Conservation (phyloP, 2,113 vertebrate genomes). For the Erythrocebus patas region DNA sequence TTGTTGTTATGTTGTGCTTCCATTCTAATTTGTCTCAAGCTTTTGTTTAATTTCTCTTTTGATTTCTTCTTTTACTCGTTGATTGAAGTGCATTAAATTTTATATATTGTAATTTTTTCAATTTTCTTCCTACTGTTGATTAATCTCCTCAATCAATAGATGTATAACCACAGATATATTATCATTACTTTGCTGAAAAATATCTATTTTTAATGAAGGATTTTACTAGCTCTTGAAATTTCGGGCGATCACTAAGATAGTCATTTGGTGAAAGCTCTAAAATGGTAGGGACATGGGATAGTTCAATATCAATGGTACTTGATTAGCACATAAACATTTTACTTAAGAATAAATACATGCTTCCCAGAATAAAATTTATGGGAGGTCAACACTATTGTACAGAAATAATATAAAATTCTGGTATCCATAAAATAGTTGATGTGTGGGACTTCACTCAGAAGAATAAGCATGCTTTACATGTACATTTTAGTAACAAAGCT, state of each 20-base stretch:
- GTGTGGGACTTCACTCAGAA: not conserved
- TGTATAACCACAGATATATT: not conserved
- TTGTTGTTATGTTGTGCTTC: not conserved
- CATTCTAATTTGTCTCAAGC: not conserved
- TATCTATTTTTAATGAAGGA: not conserved
- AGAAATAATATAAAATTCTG: not conserved
- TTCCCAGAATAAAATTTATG: not conserved
- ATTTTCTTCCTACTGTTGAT: not conserved
- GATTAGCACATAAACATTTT: not conserved
- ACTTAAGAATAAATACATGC: not conserved
- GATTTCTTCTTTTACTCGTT: not conserved
- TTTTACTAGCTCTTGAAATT: not conserved
- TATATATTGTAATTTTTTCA: not conserved
- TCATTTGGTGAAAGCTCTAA: not conserved
- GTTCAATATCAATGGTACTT: not conserved
- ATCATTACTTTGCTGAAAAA: not conserved
- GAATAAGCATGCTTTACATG: not conserved
- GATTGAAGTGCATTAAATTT: not conserved
- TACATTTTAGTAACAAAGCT: not conserved
- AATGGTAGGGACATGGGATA: not conserved
- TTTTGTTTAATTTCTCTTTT: not conserved
- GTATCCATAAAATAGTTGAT: not conserved
- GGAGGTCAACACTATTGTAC: not conserved
- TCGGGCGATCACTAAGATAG: not conserved
- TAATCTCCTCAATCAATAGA: not conserved